phyloP scores from a whole-genome alignment of 1,140 invertebrate species.

The Eubasilissa regina region DNA sequence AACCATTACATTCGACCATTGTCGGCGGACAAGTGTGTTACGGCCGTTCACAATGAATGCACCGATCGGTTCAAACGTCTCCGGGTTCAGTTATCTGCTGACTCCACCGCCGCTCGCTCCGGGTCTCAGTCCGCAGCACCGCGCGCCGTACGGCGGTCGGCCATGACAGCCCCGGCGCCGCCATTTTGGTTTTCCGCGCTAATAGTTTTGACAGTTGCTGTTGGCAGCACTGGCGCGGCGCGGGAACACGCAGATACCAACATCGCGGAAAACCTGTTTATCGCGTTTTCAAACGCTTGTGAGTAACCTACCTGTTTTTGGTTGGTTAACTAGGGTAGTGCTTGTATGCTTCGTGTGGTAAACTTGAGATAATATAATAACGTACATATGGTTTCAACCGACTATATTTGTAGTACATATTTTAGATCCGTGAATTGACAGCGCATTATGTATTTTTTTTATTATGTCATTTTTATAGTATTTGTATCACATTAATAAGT shows the following conservation, averaged over 20 bases:
- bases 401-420: no score
- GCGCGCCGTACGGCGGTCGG: slow-evolving; percentile 3
- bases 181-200: slow-evolving; percentile 32
- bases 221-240: slow-evolving; percentile 20
- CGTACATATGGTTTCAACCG: no score
- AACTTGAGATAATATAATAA: no score
- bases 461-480: no score
- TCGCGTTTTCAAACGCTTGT: slow-evolving; percentile 47
- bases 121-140: slow-evolving; percentile 2
- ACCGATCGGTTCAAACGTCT: background rate
- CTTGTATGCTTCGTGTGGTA: no score
- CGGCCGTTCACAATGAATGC: background rate
- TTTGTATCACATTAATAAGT: no score
- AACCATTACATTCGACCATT: slow-evolving; percentile 10
- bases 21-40: background rate
- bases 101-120: slow-evolving; percentile 16
- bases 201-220: slow-evolving; percentile 30
- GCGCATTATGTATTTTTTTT: no score
- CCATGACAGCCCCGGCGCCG: slow-evolving; percentile 26
- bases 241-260: slow-evolving; percentile 22
- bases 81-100: background rate
- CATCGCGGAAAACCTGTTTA: slow-evolving; percentile 47
- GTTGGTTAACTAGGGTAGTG: no score
- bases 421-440: no score
- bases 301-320: slow-evolving; percentile 12